Evolutionary conservation across 2,888 invertebrate genomes (phyloP), one percentile per base, ranked within the genome.

Genomic region (Agelastica alni): DNA sequence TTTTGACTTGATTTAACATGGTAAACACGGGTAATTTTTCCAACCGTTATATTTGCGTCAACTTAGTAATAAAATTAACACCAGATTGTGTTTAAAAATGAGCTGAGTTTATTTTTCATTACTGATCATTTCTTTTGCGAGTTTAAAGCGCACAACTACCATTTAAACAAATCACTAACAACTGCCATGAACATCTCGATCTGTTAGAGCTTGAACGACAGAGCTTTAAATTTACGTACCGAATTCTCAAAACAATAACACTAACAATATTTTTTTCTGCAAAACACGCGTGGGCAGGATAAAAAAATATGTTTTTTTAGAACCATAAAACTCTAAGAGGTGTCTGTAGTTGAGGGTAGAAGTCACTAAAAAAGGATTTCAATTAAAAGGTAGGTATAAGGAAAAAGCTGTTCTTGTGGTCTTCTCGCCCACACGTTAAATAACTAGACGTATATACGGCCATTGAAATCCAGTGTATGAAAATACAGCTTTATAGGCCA

Each of bases 381-480:
- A 48, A 41, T 39, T 48, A 48, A 48, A 48, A 48, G 13, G 41
- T 41, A 20, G 18, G 20, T 30, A 22, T 30, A 48, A 17, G 28
- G 26, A 32, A 16, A 14, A 18, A 18, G 44, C 17, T 44, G 17
- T 44, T 44, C 17, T 44, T 44, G 44, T 31, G 37, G 37, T 46
- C 37, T 46, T 34, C 45, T 48, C 49, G 49, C 49, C 49, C 49
- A 49, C 49, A 30, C 32, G 30, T 41, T 16, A 41, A 49, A 49
- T 32, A 49, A 49, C 49, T 49, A 49, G 49, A 49, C 49, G 41
- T 49, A 49, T 49, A 49, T 49, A 49, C 42, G 49, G 49, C 49
- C 32, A 49, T 49, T 49, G 49, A 49, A 49, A 49, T 31, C 49
- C 41, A 49, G 36, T 49, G 49, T 49, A 49, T 49, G 49, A 49